A percentile compares a stretch with the other conserved stretches of the same genome.
Evolutionary conservation across 2,888 invertebrate species (phyloP).

Genomic region (Calliphora vomitoria): DNA sequence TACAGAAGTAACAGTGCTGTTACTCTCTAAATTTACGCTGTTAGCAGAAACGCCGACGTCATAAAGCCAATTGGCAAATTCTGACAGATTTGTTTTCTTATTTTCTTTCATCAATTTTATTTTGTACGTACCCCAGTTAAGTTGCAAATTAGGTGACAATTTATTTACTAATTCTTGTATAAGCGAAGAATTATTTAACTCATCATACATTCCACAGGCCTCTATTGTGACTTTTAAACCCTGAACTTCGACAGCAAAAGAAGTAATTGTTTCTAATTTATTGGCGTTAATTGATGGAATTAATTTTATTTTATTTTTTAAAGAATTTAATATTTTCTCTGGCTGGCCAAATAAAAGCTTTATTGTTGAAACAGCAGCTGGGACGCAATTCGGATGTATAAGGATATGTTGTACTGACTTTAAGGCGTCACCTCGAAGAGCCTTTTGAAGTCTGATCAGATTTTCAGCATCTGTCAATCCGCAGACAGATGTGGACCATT

Average conservation of each 20-base stretch:
- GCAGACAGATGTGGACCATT: conserved; percentile 61
- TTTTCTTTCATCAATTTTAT: conserved; percentile 29
- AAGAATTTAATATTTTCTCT: conserved; percentile 56
- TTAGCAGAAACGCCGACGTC: conserved; percentile 38
- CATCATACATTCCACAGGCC: conserved; percentile 38
- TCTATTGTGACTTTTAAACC: conserved; percentile 45
- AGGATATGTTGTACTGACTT: conserved; percentile 49
- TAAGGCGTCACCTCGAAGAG: conserved; percentile 33
- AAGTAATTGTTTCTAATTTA: conserved; percentile 44
- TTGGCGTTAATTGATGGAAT: conserved; percentile 19
- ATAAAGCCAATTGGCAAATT: conserved; percentile 53
- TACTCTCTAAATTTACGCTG: conserved; percentile 1
- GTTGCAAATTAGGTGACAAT: conserved; percentile 45
- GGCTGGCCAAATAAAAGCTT: conserved; percentile 64
- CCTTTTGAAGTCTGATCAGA: conserved; percentile 49
- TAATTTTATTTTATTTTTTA: conserved; percentile 57
- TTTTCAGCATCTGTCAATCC: conserved; percentile 62
- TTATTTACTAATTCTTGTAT: conserved; percentile 53
- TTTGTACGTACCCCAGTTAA: conserved; percentile 47
- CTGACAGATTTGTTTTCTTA: conserved; percentile 37
- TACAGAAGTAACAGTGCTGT: not conserved
- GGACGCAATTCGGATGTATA: conserved; percentile 51
- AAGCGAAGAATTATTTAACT: conserved; percentile 51
- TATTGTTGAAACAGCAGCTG: conserved; percentile 30
- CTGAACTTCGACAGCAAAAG: conserved; percentile 43